Conservation (phyloP, 2,888 invertebrate genomes). For the Reticulitermes lucifugus region DNA sequence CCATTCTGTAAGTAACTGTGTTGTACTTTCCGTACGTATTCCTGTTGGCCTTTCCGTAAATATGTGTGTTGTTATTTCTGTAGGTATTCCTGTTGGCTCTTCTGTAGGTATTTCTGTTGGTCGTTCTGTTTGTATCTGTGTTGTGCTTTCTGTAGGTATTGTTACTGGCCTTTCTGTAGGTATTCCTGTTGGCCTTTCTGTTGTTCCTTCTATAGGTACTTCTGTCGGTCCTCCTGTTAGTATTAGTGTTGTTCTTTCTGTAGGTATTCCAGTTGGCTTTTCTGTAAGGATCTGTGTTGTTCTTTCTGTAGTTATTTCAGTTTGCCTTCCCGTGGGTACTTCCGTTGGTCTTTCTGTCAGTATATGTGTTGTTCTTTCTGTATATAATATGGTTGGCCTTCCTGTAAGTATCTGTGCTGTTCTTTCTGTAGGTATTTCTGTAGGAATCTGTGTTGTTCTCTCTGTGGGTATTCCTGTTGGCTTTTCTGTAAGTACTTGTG, state of each 20-base stretch:
- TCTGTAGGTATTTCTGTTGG: conserved; percentile 18
- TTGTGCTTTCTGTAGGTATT: conserved; percentile 25
- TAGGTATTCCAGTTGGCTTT: not conserved
- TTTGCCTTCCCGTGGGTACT: not conserved
- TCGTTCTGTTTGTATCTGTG: conserved; percentile 28
- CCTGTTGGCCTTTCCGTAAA: conserved; percentile 14
- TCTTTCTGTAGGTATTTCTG: not conserved
- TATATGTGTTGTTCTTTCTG: not conserved
- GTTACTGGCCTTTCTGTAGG: not conserved
- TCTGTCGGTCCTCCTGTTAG: not conserved
- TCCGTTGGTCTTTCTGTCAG: not conserved
- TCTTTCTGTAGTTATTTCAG: conserved; percentile 44
- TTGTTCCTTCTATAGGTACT: not conserved
- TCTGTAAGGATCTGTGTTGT: conserved; percentile 30
- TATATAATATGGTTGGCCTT: not conserved
- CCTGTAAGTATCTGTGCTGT: too few species aligned
- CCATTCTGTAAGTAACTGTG: not conserved
- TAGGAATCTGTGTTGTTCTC: conserved; percentile 1
- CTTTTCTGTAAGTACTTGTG: not conserved
- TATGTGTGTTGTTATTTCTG: conserved; percentile 35
- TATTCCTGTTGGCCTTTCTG: not conserved
- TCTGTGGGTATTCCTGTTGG: too few species aligned
- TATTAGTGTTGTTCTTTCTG: not conserved
- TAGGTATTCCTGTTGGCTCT: conserved; percentile 46
- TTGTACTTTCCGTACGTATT: not conserved